These are phyloP conservation scores for Hymenochirus boettgeri DNA, from an alignment of 2,113 vertebrate genomes.

Conservation along the genomic window DNA sequence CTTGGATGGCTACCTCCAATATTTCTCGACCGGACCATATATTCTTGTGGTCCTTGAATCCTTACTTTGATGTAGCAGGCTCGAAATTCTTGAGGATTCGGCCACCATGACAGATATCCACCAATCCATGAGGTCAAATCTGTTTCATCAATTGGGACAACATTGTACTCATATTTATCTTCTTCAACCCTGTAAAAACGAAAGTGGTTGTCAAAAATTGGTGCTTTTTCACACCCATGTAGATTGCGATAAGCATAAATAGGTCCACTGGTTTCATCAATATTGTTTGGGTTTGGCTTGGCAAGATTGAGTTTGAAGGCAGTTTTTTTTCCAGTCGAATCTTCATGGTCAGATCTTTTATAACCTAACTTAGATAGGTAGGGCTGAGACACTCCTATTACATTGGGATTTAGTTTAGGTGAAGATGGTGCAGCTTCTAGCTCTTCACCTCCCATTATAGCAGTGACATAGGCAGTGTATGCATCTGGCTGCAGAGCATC, in stretches of 20 bases:
- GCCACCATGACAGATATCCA: conserved; percentile 94
- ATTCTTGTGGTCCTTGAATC: conserved; percentile 81
- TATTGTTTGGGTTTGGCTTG: conserved; percentile 80
- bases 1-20: conserved; percentile 75
- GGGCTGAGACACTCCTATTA: conserved; percentile 86
- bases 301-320: conserved; percentile 86
- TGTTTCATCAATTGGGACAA: conserved; percentile 88
- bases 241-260: conserved; percentile 85
- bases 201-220: conserved; percentile 78
- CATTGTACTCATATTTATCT: conserved; percentile 93
- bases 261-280: conserved; percentile 80
- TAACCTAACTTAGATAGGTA: conserved; percentile 85
- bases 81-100: conserved; percentile 94
- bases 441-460: conserved; percentile 87
- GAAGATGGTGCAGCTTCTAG: conserved; percentile 85
- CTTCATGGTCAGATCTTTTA: conserved; percentile 81
- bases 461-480: conserved; percentile 85
- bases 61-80: conserved; percentile 91
- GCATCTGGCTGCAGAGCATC: conserved; percentile 74
- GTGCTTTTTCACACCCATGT: conserved; percentile 79
- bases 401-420: conserved; percentile 73
- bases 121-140: conserved; percentile 86
- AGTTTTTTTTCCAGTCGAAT: conserved; percentile 81
- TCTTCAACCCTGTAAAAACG: conserved; percentile 91
- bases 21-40: conserved; percentile 86